A percentile compares a stretch with the other conserved stretches of the same genome.
These are phyloP conservation scores for Lethocerus indicus DNA, from an alignment of 1,140 invertebrate genomes.

Conservation along the genomic window DNA sequence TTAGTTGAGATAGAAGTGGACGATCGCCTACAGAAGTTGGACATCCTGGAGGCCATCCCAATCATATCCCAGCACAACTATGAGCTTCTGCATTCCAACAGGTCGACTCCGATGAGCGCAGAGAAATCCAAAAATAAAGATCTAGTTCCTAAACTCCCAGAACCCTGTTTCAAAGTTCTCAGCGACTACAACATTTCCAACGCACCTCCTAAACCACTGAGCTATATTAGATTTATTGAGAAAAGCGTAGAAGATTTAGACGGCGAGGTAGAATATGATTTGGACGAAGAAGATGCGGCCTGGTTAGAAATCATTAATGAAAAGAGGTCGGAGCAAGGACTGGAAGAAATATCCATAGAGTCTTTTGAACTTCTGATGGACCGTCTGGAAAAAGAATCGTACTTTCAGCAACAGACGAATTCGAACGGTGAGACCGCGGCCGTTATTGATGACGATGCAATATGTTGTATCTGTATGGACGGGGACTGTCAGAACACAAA, in stretches of 20 bases:
- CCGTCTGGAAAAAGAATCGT: slow-evolving; percentile 90
- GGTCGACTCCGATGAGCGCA: no score
- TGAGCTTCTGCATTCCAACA: no score
- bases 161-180: slow-evolving; percentile 64
- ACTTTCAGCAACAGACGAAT: slow-evolving; percentile 61
- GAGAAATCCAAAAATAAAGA: no score
- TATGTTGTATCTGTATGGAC: slow-evolving; percentile 89
- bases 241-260: slow-evolving; percentile 87
- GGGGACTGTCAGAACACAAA: slow-evolving; percentile 96
- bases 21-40: slow-evolving; percentile 41
- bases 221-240: slow-evolving; percentile 68
- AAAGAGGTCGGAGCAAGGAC: slow-evolving; percentile 42
- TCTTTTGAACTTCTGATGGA: slow-evolving; percentile 92
- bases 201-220: slow-evolving; percentile 60
- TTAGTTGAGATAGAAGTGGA: slow-evolving; percentile 72
- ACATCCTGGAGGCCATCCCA: slow-evolving; percentile 37
- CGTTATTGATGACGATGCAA: slow-evolving; percentile 90
- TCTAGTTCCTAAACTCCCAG: no score
- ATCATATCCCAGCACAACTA: slow-evolving; percentile 43
- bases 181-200: slow-evolving; percentile 40
- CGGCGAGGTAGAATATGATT: slow-evolving; percentile 87
- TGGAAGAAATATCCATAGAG: slow-evolving; percentile 55
- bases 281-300: slow-evolving; percentile 91
- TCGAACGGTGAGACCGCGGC: slow-evolving; percentile 31
- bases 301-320: slow-evolving; percentile 85